Conservation (phyloP, 2,797 vertebrate species). For the Leptodactylus fallax region DNA sequence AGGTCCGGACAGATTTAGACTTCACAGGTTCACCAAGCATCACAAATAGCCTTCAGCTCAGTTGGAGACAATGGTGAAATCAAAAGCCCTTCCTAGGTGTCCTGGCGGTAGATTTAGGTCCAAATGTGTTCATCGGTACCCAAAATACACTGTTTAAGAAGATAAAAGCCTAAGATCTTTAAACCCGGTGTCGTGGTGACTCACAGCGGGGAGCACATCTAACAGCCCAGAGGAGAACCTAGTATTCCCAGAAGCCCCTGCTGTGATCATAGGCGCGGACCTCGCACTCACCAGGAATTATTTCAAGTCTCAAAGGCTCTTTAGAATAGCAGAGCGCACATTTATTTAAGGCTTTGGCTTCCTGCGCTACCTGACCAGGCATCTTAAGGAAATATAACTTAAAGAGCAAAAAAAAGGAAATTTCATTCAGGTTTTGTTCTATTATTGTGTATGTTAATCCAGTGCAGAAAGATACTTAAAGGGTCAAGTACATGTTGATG, state of each 20-base stretch:
- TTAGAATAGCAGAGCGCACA: not conserved
- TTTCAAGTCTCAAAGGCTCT: slow-evolving; percentile 38
- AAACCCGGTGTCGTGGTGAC: slow-evolving; percentile 31
- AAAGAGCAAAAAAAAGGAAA: no score
- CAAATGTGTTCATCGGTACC: slow-evolving; percentile 42
- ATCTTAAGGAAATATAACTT: not conserved
- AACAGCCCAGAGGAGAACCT: slow-evolving; percentile 3
- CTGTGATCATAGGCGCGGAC: slow-evolving; percentile 51
- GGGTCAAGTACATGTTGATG: not conserved
- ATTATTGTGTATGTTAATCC: not conserved
- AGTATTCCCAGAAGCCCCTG: slow-evolving; percentile 42
- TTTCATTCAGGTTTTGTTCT: not conserved
- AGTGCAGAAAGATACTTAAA: not conserved
- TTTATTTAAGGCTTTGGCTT: slow-evolving; percentile 30
- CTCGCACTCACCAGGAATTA: slow-evolving; percentile 33
- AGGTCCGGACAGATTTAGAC: not conserved
- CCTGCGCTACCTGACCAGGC: not conserved
- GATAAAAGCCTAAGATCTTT: slow-evolving; percentile 51
- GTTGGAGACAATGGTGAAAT: slow-evolving; percentile 39
- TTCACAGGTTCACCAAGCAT: not conserved
- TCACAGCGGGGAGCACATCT: slow-evolving; percentile 39
- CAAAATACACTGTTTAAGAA: slow-evolving; percentile 51
- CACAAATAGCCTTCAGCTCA: not conserved
- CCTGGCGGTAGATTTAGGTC: slow-evolving; percentile 14
- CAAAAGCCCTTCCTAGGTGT: slow-evolving; percentile 27